phyloP scores from a whole-genome alignment of 2,797 vertebrate genomes.

The Denticeps clupeoides region DNA sequence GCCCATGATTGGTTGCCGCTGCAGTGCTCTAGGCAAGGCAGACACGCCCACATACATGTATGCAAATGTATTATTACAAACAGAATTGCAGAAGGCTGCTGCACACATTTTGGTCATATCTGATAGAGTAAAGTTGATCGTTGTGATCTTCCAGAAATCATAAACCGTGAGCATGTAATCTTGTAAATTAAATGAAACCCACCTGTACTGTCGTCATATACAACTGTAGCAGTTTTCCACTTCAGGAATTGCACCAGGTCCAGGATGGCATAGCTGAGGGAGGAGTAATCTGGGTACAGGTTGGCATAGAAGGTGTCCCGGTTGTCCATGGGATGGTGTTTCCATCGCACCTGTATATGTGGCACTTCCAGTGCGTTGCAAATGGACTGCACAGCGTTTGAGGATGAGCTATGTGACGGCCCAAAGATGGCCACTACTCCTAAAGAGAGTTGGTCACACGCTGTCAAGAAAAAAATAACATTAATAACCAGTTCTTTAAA shows the following conservation, averaged over 20 bases:
- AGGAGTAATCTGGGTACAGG: constrained; percentile 94
- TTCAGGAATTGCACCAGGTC: constrained; percentile 94
- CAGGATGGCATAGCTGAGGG: constrained; percentile 92
- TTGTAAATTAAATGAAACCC: no score
- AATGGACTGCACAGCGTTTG: constrained; percentile 94
- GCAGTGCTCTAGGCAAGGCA: no score
- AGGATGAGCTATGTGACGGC: constrained; percentile 92
- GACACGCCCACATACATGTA: no score
- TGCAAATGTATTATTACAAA: no score
- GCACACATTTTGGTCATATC: no score
- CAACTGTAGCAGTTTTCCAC: constrained; percentile 95
- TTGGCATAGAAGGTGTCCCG: constrained; percentile 96
- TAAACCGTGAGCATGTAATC: no score
- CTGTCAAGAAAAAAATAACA: constrained; percentile 52
- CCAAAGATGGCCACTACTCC: constrained; percentile 97
- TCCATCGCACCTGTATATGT: constrained; percentile 97
- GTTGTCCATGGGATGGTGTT: constrained; percentile 96
- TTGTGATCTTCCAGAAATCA: no score
- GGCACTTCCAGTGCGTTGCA: constrained; percentile 96
- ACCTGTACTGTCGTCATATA: constrained; percentile 98
- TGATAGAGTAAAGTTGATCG: no score
- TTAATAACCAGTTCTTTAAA: no score
- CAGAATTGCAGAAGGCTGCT: no score
- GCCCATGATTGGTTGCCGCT: no score
- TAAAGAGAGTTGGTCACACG: constrained; percentile 94